A percentile compares a stretch with the other conserved stretches of the same genome.
phyloP scores from a whole-genome alignment of 2,113 vertebrate species.

The Lepidothrix coronata region DNA sequence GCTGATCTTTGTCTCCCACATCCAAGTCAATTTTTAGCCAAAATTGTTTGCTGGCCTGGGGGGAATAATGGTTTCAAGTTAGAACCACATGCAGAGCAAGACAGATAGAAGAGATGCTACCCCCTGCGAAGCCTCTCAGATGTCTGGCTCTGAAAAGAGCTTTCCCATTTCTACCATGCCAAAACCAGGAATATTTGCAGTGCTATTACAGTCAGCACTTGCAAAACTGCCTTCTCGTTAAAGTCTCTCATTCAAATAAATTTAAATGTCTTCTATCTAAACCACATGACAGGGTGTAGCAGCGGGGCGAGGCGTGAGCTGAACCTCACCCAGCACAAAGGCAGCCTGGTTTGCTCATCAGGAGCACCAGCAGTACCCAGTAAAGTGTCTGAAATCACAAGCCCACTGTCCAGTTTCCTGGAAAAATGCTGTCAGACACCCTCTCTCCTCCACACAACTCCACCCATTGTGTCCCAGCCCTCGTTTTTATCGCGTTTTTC shows the following conservation, averaged over 20 bases:
- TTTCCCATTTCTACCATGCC: neutral
- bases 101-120: neutral
- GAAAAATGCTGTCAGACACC: constrained; percentile 15
- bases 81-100: neutral
- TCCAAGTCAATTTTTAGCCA: constrained; percentile 13
- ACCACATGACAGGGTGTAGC: neutral
- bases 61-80: neutral
- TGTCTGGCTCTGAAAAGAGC: constrained; percentile 34
- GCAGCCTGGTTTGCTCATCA: constrained; percentile 1
- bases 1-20: neutral
- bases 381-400: neutral
- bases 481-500: neutral
- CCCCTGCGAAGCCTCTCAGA: neutral
- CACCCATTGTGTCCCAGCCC: neutral
- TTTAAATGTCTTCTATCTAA: neutral
- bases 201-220: neutral
- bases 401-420: neutral
- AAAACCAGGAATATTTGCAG: neutral
- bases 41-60: neutral
- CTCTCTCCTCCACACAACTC: neutral
- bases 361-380: neutral
- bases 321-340: neutral
- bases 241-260: neutral
- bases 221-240: neutral
- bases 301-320: neutral